Evolutionary conservation across 2,113 vertebrate species (phyloP), one percentile per base, ranked within the genome.

Genomic region (Rhizomys pruinosus): DNA sequence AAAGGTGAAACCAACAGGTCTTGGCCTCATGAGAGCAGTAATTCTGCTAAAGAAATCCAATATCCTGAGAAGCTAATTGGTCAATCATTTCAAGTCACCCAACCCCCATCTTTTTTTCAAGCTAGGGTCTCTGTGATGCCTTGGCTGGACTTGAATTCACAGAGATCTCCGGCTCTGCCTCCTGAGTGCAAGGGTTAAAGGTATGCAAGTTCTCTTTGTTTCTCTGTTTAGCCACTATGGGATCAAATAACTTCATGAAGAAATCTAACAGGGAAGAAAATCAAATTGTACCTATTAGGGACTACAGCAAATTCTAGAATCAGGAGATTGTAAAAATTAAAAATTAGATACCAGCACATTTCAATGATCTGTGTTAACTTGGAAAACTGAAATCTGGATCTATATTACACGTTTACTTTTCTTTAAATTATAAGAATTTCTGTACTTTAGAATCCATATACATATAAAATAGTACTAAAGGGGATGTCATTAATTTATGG

Each of bases 361-460:
- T 87, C 79, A 91, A 52, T 82, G 63, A 85, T 22, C 19, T 4
- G 92, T 78, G 27, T 27, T 89, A 89, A 88, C 68, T 23, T 55
- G 25, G 32, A 71, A 92, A 90, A 93, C 0, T 77, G 29, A 85
- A 90, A 90, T 27, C 61, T 86, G 85, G 15, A 77, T 72, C 84
- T 80, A 7, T 68, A 71, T 8, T 55, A 6, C n/a, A 80, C 32
- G 47, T 80, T 74, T 89, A 47, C 85, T 88, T 74, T 72, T 91
- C 94, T 87, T 82, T 84, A 95, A 76, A 66, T 80, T 88, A 61
- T 78, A 55, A 93, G 29, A 63, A 61, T 79, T 85, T 93, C 47
- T 80, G 2, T 86, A 72, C 69, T 69, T 93, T 29, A 34, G 34
- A 7, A 92, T 78, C 42, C 25, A 61, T 25, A 57, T 52, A n/a